These are phyloP conservation scores for Trachelus iudaicus DNA, from an alignment of 2,888 invertebrate genomes.

Conservation along the genomic window DNA sequence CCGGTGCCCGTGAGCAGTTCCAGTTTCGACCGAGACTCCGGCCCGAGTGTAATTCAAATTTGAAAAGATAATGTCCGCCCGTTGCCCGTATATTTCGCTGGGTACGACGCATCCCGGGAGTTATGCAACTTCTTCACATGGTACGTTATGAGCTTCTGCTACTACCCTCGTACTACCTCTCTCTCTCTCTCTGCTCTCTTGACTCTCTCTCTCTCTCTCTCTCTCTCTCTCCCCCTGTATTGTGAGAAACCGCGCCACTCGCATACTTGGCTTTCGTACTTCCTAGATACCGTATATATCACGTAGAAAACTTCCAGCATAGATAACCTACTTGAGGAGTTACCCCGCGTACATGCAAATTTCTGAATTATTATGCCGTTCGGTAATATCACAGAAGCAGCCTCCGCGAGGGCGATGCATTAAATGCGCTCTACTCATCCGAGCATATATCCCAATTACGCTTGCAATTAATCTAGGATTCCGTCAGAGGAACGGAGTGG, in stretches of 20 bases:
- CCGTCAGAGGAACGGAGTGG: background rate
- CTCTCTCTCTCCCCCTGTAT: constrained; percentile 22
- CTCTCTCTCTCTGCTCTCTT: background rate
- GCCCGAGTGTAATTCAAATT: constrained; percentile 47
- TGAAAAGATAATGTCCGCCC: constrained; percentile 53
- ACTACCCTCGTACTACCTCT: background rate
- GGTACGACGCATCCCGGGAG: constrained; percentile 21
- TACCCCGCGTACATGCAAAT: constrained; percentile 66
- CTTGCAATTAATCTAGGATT: background rate
- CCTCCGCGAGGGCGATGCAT: background rate
- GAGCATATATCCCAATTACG: background rate
- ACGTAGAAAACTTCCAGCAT: constrained; percentile 60
- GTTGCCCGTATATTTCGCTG: constrained; percentile 27
- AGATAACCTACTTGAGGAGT: constrained; percentile 67
- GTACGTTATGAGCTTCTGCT: background rate
- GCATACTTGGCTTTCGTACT: background rate
- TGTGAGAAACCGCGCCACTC: background rate
- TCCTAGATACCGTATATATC: constrained; percentile 35
- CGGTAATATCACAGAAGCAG: constrained; percentile 44
- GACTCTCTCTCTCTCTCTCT: constrained; percentile 9
- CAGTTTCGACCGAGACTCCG: background rate
- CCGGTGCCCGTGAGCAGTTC: background rate
- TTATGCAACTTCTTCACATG: constrained; percentile 44
- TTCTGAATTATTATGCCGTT: constrained; percentile 64
- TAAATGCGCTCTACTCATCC: background rate